These are phyloP conservation scores for Drosophila rufa DNA, from an alignment of 1,140 invertebrate species.

Conservation along the genomic window DNA sequence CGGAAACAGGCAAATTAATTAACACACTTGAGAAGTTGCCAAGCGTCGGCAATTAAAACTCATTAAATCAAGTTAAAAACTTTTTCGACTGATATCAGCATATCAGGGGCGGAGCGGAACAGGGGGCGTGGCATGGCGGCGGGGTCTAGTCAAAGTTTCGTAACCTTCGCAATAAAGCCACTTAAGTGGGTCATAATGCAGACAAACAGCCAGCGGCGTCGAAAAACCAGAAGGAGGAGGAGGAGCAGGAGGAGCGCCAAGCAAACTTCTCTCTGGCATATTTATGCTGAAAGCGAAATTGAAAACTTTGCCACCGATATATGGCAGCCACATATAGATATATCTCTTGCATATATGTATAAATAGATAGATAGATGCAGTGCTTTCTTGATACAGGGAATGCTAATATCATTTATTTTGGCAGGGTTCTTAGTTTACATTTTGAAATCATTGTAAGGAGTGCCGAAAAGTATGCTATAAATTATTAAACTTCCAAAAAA, in stretches of 20 bases:
- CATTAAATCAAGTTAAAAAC: constrained; percentile 83
- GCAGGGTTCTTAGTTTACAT: too few species aligned
- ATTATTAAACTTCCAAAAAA: too few species aligned
- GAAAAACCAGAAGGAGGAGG: constrained; percentile 1
- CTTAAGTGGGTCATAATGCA: constrained; percentile 84
- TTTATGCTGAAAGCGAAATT: constrained; percentile 83
- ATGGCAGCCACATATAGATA: constrained; percentile 28
- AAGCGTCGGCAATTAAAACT: constrained; percentile 76
- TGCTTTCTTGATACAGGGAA: constrained; percentile 6
- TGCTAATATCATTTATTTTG: background rate
- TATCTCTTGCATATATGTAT: constrained; percentile 12
- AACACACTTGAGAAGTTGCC: constrained; percentile 73
- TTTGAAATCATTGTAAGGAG: background rate
- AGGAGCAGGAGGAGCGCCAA: constrained; percentile 29
- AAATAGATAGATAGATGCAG: background rate
- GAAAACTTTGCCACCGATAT: constrained; percentile 77
- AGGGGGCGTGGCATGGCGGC: background rate
- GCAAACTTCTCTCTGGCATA: constrained; percentile 62
- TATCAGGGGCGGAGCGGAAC: constrained; percentile 13
- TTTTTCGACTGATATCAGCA: constrained; percentile 56
- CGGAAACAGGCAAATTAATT: constrained; percentile 63
- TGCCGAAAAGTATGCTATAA: background rate
- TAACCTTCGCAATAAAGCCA: constrained; percentile 83
- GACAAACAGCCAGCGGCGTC: constrained; percentile 47
- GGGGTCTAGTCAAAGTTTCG: constrained; percentile 65